Conservation (phyloP, 1,140 invertebrate species). For the Philopotamus ludificatus region DNA sequence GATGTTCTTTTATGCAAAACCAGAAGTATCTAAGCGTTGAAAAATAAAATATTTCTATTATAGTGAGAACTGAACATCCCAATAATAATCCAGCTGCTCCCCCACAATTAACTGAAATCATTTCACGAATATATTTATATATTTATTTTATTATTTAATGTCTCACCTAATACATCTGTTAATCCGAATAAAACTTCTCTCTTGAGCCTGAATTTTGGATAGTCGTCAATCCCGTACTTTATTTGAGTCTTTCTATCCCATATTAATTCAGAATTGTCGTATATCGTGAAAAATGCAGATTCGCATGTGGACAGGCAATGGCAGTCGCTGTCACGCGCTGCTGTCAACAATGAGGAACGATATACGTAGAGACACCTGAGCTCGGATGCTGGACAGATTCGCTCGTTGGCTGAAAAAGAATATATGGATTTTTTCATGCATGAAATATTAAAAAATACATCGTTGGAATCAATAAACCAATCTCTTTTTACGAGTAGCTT, state of each 20-base stretch:
- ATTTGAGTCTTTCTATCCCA: conserved; percentile 31
- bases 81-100: conserved; percentile 56
- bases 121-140: background rate
- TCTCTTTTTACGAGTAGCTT: too few species aligned
- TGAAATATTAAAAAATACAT: background rate
- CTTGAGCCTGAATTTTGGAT: conserved; percentile 47
- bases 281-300: conserved; percentile 25
- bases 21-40: conserved; percentile 41
- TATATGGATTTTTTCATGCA: background rate
- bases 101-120: conserved; percentile 54
- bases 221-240: conserved; percentile 29
- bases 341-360: background rate
- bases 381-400: conserved; percentile 26
- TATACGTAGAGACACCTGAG: conserved; percentile 16
- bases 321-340: conserved; percentile 1
- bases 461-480: too few species aligned
- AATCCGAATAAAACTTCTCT: conserved; percentile 50
- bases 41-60: conserved; percentile 56
- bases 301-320: conserved; percentile 27
- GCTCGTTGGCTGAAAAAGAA: conserved; percentile 19
- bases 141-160: background rate
- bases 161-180: conserved; percentile 44
- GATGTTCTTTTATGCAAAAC: conserved; percentile 5
- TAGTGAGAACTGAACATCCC: conserved; percentile 55
- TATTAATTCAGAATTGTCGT: conserved; percentile 14